These are phyloP conservation scores for Yponomeuta sedellus DNA, from an alignment of 2,888 invertebrate genomes.

Conservation along the genomic window DNA sequence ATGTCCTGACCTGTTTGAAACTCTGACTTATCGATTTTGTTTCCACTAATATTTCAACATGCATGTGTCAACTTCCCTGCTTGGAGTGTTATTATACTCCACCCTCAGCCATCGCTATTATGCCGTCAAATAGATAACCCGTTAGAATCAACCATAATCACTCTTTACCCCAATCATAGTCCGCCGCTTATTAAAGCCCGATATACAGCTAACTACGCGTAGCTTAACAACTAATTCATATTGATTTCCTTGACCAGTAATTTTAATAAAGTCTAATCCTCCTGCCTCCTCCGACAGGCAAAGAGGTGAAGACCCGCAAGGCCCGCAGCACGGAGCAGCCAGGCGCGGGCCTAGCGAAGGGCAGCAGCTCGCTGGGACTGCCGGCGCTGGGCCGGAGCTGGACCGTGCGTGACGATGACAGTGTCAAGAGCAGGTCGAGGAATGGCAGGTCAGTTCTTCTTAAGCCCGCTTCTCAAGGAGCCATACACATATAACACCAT, in stretches of 20 bases:
- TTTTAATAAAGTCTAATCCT: no score
- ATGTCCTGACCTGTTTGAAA: no score
- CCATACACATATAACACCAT: no score
- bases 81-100: background rate
- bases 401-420: slow-evolving; percentile 49
- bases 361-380: slow-evolving; percentile 46
- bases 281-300: slow-evolving; percentile 35
- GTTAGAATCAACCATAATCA: background rate
- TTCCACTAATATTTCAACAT: background rate
- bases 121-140: background rate
- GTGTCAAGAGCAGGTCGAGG: slow-evolving; percentile 51
- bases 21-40: background rate
- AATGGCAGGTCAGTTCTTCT: slow-evolving; percentile 49
- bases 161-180: no score
- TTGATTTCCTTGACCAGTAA: no score
- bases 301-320: slow-evolving; percentile 52
- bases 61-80: background rate
- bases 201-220: no score
- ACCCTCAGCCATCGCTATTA: background rate
- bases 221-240: no score
- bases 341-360: slow-evolving; percentile 40
- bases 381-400: slow-evolving; percentile 51
- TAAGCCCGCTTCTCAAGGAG: no score
- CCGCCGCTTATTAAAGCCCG: no score
- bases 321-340: slow-evolving; percentile 63